Evolutionary conservation across 2,888 invertebrate species (phyloP).

Genomic region (Priapulus caudatus): DNA sequence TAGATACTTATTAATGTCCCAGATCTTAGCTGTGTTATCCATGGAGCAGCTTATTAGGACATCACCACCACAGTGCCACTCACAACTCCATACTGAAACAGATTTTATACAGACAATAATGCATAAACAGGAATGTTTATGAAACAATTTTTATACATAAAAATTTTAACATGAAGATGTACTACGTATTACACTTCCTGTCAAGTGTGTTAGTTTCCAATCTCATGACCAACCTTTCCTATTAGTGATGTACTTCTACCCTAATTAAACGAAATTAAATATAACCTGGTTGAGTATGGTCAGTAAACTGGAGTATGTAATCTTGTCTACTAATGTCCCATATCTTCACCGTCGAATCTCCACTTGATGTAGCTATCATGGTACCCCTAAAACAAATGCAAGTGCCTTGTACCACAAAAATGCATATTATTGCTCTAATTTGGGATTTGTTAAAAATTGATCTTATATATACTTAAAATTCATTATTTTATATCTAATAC

Average conservation of each 20-base stretch:
- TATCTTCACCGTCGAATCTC: conserved; percentile 39
- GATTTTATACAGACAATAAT: conserved; percentile 2
- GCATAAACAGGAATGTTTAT: neutral
- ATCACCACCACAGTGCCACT: conserved; percentile 38
- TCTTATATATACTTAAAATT: too few species aligned
- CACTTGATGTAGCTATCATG: conserved; percentile 30
- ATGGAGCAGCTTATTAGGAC: conserved; percentile 39
- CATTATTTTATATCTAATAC: too few species aligned
- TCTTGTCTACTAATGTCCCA: conserved; percentile 38
- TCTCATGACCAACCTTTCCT: too few species aligned
- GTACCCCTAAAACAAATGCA: neutral
- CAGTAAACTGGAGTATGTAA: conserved; percentile 39
- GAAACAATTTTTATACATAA: too few species aligned
- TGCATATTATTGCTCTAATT: conserved; percentile 34
- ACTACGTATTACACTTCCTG: too few species aligned
- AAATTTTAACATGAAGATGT: too few species aligned
- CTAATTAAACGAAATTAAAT: neutral
- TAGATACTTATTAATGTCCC: conserved; percentile 36
- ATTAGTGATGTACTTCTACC: too few species aligned
- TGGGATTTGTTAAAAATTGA: too few species aligned
- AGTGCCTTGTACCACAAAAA: too few species aligned
- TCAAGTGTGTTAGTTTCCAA: too few species aligned
- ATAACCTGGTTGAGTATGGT: conserved; percentile 36
- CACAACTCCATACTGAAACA: conserved; percentile 36
- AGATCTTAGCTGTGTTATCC: conserved; percentile 38